These are phyloP conservation scores for Ichneumoninae sp. DNA, from an alignment of 2,888 invertebrate species.

Conservation along the genomic window DNA sequence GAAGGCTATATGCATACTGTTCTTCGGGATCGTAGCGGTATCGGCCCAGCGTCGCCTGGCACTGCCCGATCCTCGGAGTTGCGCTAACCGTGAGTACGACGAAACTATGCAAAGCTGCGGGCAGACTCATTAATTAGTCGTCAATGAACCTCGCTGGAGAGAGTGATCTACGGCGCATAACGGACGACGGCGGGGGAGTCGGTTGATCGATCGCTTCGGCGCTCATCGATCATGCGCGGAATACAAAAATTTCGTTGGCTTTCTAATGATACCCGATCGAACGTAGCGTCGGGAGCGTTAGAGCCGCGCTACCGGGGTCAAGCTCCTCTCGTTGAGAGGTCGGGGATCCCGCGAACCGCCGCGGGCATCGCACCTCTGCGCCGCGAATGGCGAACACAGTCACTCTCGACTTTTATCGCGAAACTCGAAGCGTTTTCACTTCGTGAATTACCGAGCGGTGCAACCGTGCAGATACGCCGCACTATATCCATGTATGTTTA, in stretches of 20 bases:
- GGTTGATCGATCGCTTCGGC: conserved; percentile 19
- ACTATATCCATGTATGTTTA: neutral
- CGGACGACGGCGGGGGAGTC: neutral
- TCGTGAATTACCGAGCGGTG: conserved; percentile 29
- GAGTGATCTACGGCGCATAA: neutral
- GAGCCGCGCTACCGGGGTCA: conserved; percentile 31
- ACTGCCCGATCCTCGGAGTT: conserved; percentile 94
- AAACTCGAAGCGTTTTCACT: conserved; percentile 46
- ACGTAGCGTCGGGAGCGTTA: neutral
- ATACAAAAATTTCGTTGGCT: conserved; percentile 28
- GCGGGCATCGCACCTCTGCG: conserved; percentile 6
- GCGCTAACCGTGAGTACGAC: conserved; percentile 92
- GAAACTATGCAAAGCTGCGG: neutral
- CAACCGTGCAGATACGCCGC: neutral
- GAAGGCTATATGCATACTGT: conserved; percentile 85
- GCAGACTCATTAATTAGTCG: conserved; percentile 27
- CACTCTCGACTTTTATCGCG: conserved; percentile 34
- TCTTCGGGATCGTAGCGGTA: conserved; percentile 88
- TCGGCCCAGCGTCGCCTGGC: conserved; percentile 94
- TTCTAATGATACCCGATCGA: conserved; percentile 33
- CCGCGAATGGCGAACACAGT: neutral
- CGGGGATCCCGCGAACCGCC: conserved; percentile 6
- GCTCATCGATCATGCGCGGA: neutral
- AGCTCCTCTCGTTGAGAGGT: conserved; percentile 35
- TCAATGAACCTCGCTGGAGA: neutral